A percentile compares a stretch with the other conserved stretches of the same genome.
phyloP scores from a whole-genome alignment of 2,113 vertebrate genomes.

The Mastomys natalensis region DNA sequence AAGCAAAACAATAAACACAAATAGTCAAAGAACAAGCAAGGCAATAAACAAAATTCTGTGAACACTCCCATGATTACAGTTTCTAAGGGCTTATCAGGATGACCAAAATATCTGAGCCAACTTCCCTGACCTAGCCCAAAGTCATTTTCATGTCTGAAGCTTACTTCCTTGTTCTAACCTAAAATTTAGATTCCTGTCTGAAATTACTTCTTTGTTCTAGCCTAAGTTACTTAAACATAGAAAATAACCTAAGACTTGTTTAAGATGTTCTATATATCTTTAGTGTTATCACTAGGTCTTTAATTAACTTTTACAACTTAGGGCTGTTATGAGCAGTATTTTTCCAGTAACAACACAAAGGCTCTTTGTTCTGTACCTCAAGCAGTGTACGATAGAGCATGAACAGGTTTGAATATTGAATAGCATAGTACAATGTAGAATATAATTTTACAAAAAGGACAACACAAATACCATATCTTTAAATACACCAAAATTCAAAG shows the following conservation, averaged over 20 bases:
- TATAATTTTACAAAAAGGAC: conserved; percentile 14
- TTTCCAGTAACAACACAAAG: not conserved
- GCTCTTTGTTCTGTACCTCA: conserved; percentile 6
- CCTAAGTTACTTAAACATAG: too few relatives aligned
- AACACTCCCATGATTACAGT: too few relatives aligned
- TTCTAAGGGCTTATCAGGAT: too few relatives aligned
- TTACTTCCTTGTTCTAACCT: too few relatives aligned
- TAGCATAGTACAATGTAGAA: not conserved
- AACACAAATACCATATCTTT: not conserved
- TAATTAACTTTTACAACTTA: not conserved
- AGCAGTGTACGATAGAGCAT: not conserved
- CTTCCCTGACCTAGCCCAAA: too few relatives aligned
- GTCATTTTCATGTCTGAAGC: too few relatives aligned
- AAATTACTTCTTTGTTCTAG: too few relatives aligned
- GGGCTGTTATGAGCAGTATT: not conserved
- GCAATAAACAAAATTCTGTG: too few relatives aligned
- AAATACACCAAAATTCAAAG: not conserved
- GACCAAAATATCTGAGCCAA: too few relatives aligned
- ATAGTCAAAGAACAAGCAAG: too few relatives aligned
- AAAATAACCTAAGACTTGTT: not conserved
- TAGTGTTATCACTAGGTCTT: not conserved
- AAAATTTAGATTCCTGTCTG: too few relatives aligned
- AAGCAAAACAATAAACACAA: too few relatives aligned
- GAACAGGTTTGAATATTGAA: not conserved
- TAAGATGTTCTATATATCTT: not conserved